Percentiles rank a stretch among this genome's conserved stretches.
Evolutionary conservation across 2,113 vertebrate genomes (phyloP).

Genomic region (Muscicapa adusta): DNA sequence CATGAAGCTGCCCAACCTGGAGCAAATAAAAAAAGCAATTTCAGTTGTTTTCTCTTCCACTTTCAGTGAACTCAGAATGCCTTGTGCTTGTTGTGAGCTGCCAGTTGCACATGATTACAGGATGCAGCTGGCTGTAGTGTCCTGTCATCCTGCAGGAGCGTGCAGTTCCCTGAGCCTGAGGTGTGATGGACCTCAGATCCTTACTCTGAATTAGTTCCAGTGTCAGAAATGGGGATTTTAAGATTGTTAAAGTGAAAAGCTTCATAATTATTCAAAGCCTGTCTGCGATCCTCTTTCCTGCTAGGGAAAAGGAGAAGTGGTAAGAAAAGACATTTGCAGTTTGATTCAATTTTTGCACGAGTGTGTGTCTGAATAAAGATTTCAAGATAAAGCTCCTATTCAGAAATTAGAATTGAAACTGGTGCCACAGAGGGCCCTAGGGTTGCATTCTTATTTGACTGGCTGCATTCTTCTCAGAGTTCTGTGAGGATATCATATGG

Average conservation of each 20-base stretch:
- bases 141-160: not conserved
- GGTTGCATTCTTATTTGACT: not conserved
- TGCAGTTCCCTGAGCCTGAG: not conserved
- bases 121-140: not conserved
- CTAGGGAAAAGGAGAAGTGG: not conserved
- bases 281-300: not conserved
- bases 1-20: not conserved
- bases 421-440: not conserved
- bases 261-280: not conserved
- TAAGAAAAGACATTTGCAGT: not conserved
- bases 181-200: not conserved
- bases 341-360: not conserved
- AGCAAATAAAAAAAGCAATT: not conserved
- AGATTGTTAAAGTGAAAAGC: not conserved
- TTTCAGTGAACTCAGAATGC: not conserved
- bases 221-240: not conserved
- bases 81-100: not conserved
- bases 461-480: constrained; percentile 1
- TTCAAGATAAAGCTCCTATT: constrained; percentile 8
- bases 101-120: not conserved
- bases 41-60: not conserved
- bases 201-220: not conserved
- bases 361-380: not conserved
- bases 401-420: constrained; percentile 34
- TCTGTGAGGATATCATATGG: not conserved